Percentiles rank a stretch among this genome's conserved stretches.
Evolutionary conservation across 2,113 vertebrate species (phyloP).

Genomic region (Silurus glanis): DNA sequence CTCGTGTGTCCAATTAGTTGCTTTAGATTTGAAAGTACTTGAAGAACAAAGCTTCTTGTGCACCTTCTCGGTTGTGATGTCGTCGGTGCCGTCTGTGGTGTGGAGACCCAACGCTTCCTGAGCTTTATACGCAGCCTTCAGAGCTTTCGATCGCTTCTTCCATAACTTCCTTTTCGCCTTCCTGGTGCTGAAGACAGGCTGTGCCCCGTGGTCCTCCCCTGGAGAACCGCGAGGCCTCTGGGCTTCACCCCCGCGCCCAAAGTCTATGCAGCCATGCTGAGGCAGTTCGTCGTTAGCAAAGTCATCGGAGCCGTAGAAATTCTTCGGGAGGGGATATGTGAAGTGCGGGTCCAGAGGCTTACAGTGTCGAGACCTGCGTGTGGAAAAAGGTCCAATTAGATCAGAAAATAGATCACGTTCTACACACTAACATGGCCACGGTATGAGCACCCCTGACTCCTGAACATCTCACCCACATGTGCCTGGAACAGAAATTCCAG

Average conservation of each 20-base stretch:
- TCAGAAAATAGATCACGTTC: no score
- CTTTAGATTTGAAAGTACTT: no score
- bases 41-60: no score
- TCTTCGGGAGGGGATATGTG: neutral
- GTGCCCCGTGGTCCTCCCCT: neutral
- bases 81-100: no score
- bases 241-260: neutral
- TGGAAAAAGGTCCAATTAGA: neutral
- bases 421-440: no score
- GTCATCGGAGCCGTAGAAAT: neutral
- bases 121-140: neutral
- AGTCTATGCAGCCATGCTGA: neutral
- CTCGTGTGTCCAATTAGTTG: no score
- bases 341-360: neutral
- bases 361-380: neutral
- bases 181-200: neutral
- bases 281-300: neutral
- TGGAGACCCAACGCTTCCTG: neutral
- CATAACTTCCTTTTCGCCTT: neutral
- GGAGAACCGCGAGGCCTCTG: neutral
- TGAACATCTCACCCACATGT: no score
- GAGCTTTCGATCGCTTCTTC: neutral
- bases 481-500: no score
- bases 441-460: no score
- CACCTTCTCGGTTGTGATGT: no score